Base-by-base conservation (phyloP, 2,888 invertebrate species). In the Diloba caeruleocephala region DNA sequence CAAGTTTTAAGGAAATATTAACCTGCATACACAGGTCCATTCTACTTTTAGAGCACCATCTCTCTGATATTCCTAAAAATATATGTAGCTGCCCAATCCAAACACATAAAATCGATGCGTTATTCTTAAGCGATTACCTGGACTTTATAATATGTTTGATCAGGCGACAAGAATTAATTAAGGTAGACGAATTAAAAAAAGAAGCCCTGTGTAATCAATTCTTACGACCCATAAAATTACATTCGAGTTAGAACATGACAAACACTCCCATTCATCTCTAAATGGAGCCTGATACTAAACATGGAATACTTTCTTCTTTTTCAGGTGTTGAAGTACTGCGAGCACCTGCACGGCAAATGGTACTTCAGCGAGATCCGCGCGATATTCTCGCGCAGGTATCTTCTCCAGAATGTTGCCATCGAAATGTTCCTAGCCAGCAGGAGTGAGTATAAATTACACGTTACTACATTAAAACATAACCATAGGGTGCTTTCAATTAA, bases 311-410 rank as follows among this genome's bases (percentile, higher is more conserved):
- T 39, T 50, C 19, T 15, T 60, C 42, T 1, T 0, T 89, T 89
- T 62, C 96, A 98, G 98, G 97, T 98, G 44, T 90, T 99, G 74
- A 98, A 98, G 82, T 99, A 99, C 93, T 99, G 99, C 90, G 99
- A 99, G 87, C 98, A 99, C 88, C 95, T 99, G 37, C 99, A 99
- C 89, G 99, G 99, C 59, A 98, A 99, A 94, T 99, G 99, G 99
- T 99, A 99, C 94, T 99, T 99, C 94, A 98, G 98, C 74, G 99
- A 99, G 94, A 98, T 99, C 64, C 96, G 99, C 8, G 99, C 99
- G 57, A 99, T 99, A 79, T 99, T 99, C 94, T 98, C 99, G 7
- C 95, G 99, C 2, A 96, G 99, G 33, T 99, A 99, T 89, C 95
- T 99, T 45, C 95, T 99, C 72, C 99, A 99, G 93, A 99, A 99